These are phyloP conservation scores for Scaeva pyrastri DNA, from an alignment of 2,888 invertebrate genomes.

Conservation along the genomic window DNA sequence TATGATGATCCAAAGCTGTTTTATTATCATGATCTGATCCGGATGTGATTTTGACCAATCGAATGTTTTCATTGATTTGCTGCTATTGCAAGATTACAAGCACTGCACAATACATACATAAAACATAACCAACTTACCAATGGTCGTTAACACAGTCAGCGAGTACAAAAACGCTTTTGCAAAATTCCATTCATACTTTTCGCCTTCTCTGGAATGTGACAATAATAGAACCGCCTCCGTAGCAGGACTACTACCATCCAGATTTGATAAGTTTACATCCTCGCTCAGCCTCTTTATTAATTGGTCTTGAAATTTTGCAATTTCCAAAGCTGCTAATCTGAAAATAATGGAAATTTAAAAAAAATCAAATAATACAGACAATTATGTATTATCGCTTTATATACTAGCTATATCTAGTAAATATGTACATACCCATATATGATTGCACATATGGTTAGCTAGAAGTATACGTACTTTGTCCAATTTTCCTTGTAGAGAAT, in stretches of 20 bases:
- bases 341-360: conserved; percentile 47
- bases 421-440: not conserved
- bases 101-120: too few relatives aligned
- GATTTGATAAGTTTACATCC: conserved; percentile 87
- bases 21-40: too few relatives aligned
- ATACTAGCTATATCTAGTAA: not conserved
- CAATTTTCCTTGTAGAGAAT: conserved; percentile 95
- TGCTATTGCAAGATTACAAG: too few relatives aligned
- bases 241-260: conserved; percentile 81
- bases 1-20: too few relatives aligned
- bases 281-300: conserved; percentile 91
- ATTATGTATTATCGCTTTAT: not conserved
- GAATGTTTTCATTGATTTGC: not conserved
- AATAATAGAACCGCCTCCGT: conserved; percentile 83
- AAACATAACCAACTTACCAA: conserved; percentile 88
- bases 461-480: conserved; percentile 88
- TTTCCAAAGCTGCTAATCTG: conserved; percentile 84
- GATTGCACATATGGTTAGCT: not conserved
- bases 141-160: conserved; percentile 95
- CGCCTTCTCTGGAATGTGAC: conserved; percentile 80
- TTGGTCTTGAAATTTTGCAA: conserved; percentile 91
- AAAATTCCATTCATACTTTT: conserved; percentile 93
- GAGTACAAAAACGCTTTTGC: conserved; percentile 97
- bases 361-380: conserved; percentile 33
- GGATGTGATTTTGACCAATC: not conserved